Evolutionary conservation across 2,113 vertebrate genomes (phyloP).

Genomic region (human (Homo sapiens)): GRCh38 chr2:5432501-5433000

Average conservation of each 20-base stretch:
- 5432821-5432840: background rate
- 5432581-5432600: background rate
- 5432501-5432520: background rate
- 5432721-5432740: background rate
- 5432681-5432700: background rate
- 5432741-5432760: background rate
- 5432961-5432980: background rate
- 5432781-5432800: background rate
- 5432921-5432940: conserved; percentile 45
- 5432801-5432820: background rate
- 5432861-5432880: background rate
- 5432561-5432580: background rate
- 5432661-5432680: background rate
- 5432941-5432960: conserved; percentile 27
- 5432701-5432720: background rate
- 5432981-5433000: background rate
- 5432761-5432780: background rate
- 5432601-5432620: background rate
- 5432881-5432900: background rate
- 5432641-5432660: conserved; percentile 13
- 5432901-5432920: conserved; percentile 60
- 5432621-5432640: background rate
- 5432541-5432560: background rate
- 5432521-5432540: background rate
- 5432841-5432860: background rate